Base-by-base conservation (phyloP, 2,888 invertebrate species). In the Scaptomyza tumidula region DNA sequence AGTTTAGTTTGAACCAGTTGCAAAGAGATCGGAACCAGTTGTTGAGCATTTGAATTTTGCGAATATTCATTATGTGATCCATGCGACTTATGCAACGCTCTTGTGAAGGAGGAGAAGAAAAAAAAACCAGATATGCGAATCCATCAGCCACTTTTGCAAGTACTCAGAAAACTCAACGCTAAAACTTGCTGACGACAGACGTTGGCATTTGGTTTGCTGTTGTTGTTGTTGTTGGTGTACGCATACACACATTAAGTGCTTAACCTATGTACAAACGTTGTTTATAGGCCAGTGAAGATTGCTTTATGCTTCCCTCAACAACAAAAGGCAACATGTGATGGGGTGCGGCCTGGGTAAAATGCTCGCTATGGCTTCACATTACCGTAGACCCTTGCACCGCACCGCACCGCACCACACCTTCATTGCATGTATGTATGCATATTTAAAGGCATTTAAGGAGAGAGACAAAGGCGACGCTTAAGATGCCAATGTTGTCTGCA, bases 321-420 rank as follows among this genome's bases (percentile, higher is more conserved):
- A 29, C 48, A 63, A 57, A 58, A 27, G 61, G 43, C 62, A 43
- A 33, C 59, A 27, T 14, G 14, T 14, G 14, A 14, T 64, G 63
- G 70, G 75, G 75, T 55, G 78, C 65, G 71, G 75, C 76, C 35
- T 68, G 64, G 64, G 37, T 29, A 55, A 31, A 44, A 16, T 65
- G 58, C 77, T 77, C 56, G 61, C 78, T 71, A 74, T 78, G 76
- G 76, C 76, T 78, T 78, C 74, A 52, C 78, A 70, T 69, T 60
- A 73, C 59, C 50, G 45, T 46, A 54, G 14, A 16, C 10, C 24
- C 19, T 57, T 2, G 44, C 16, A 62, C 27, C 14, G 24, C 39
- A 39, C 39, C 39, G 14, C n/a, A 33, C 35, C 35, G 35, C 35
- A 33, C 19, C 16, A 2, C 46, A 7, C 19, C 54, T 1, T 24